Percentiles rank a stretch among this genome's conserved stretches.
Conservation (phyloP, 2,888 invertebrate genomes). For the Limnephilus auricula region DNA sequence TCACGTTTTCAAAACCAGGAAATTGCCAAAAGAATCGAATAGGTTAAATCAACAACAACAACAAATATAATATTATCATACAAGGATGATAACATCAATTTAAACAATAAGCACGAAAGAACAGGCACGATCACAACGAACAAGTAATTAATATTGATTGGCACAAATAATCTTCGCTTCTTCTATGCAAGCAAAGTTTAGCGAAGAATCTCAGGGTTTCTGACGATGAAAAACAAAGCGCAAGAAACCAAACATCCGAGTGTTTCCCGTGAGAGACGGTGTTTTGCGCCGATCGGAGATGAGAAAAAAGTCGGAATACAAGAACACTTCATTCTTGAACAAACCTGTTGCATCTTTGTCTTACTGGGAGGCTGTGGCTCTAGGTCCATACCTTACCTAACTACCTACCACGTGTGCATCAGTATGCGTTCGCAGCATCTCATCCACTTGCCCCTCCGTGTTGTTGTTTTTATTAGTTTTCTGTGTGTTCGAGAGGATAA, state of each 20-base stretch:
- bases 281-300: constrained; percentile 28
- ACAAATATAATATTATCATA: too few species aligned
- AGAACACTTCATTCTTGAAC: constrained; percentile 33
- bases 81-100: too few species aligned
- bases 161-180: neutral
- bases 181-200: neutral
- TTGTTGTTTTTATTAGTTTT: constrained; percentile 19
- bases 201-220: constrained; percentile 3
- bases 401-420: constrained; percentile 4
- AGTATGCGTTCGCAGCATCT: constrained; percentile 9
- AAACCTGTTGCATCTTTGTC: constrained; percentile 41
- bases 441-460: neutral
- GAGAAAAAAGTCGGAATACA: constrained; percentile 33
- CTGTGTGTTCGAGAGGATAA: constrained; percentile 17
- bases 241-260: constrained; percentile 10
- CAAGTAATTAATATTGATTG: neutral
- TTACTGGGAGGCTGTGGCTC: neutral
- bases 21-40: neutral
- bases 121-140: neutral
- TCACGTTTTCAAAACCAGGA: neutral
- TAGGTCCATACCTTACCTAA: neutral
- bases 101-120: constrained; percentile 51
- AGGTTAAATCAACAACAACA: too few species aligned
- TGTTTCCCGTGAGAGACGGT: constrained; percentile 8
- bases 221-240: neutral